A percentile compares a stretch with the other conserved stretches of the same genome.
These are phyloP conservation scores for Rhingia campestris DNA, from an alignment of 2,888 invertebrate genomes.

Conservation along the genomic window DNA sequence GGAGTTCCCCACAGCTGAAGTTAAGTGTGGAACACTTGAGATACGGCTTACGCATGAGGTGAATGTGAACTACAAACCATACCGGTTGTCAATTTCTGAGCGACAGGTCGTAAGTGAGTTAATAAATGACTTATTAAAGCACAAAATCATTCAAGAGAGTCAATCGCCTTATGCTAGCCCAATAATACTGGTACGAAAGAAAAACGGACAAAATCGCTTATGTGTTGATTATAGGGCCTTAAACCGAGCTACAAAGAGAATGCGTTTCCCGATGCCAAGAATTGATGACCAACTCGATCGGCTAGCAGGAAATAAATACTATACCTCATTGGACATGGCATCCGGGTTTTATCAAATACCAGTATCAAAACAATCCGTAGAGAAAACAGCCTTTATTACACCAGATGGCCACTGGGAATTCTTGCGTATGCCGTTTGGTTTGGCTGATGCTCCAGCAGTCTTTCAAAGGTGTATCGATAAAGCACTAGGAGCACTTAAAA, in stretches of 20 bases:
- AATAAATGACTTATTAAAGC: constrained; percentile 2
- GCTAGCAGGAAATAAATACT: constrained; percentile 14
- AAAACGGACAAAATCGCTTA: constrained; percentile 12
- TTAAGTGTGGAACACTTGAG: constrained; percentile 4
- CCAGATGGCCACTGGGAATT: constrained; percentile 16
- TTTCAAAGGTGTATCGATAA: constrained; percentile 10
- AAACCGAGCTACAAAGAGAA: background rate
- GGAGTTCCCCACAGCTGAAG: constrained; percentile 6
- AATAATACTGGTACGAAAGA: constrained; percentile 8
- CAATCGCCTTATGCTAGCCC: constrained; percentile 8
- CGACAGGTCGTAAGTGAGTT: constrained; percentile 1
- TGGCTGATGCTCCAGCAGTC: constrained; percentile 1
- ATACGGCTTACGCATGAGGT: background rate
- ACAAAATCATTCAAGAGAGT: constrained; percentile 12
- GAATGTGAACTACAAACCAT: constrained; percentile 4
- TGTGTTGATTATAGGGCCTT: constrained; percentile 24
- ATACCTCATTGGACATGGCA: constrained; percentile 16
- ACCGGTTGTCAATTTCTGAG: background rate
- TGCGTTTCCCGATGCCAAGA: background rate
- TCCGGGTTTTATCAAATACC: constrained; percentile 25
- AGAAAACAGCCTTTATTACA: background rate
- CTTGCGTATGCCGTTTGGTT: constrained; percentile 11
- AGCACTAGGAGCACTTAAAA: background rate
- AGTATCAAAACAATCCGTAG: constrained; percentile 1
- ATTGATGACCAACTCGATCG: constrained; percentile 23